Base-by-base conservation (phyloP, 2,888 invertebrate species). In the Drosophila recens region DNA sequence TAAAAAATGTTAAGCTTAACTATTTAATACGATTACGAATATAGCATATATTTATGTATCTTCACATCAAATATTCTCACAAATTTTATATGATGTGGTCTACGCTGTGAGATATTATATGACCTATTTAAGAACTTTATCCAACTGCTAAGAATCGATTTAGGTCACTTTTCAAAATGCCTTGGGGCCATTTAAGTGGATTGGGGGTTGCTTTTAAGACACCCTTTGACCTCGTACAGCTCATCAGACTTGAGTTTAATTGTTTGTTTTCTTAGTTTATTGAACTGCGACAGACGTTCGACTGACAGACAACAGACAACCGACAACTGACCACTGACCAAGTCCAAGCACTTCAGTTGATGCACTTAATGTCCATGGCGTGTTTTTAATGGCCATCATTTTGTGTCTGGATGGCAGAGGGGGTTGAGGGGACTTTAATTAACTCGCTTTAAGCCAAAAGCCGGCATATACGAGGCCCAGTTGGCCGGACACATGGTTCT, bases 201-300 rank as follows among this genome's bases (percentile, higher is more conserved):
- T 62, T 63, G 76, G 54, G 58, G 72, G 75, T 74, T 58, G 75
- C 15, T 58, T 45, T 51, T 15, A 57, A 15, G 49, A 27, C 67
- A 72, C 77, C 68, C 72, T 76, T 76, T 76, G 65, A 72, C 72
- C 72, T 62, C 72, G 45, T 34, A 42, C 48, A 49, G 63, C 72
- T 79, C 75, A 72, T 69, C 75, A 67, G 75, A 54, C 70, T 73
- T 45, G 65, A 75, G 70, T 73, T 80, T 80, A 82, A 82, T 78
- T 84, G 79, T 84, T 81, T 83, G 81, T 82, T 79, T 83, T 81
- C 84, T 79, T 79, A 84, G 82, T 81, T 83, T 81, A 82, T 82
- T 82, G 84, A 80, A 72, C 76, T 52, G 65, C 56, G 42, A 43
- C 64, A 45, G 58, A 74, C 74, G 30, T 27, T 61, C 63, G 53